These are phyloP conservation scores for Eugnorisma glareosa DNA, from an alignment of 2,888 invertebrate species.

Conservation along the genomic window DNA sequence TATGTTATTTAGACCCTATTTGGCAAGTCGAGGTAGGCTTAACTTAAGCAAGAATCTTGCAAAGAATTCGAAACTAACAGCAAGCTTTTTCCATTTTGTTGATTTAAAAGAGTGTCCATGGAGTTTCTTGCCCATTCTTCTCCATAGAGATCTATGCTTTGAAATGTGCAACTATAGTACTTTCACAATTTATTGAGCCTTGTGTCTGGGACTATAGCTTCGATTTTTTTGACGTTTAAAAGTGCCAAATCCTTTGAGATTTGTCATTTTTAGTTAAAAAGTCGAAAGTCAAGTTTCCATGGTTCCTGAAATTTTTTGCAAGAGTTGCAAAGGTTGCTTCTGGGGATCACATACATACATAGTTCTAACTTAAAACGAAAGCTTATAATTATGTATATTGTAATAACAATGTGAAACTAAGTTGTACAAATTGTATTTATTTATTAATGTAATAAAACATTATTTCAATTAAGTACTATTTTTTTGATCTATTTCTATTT, in stretches of 20 bases:
- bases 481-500: background rate
- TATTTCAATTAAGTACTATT: conserved; percentile 49
- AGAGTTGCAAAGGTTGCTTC: background rate
- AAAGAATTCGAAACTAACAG: background rate
- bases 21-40: background rate
- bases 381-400: no score
- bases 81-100: background rate
- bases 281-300: background rate
- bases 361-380: conserved; percentile 36
- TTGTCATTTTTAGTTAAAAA: background rate
- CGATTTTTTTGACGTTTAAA: no score
- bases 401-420: conserved; percentile 57
- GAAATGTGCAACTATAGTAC: no score
- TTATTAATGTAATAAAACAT: conserved; percentile 75
- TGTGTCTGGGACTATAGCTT: no score
- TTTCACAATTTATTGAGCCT: no score
- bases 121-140: no score
- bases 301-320: background rate
- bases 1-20: conserved; percentile 12
- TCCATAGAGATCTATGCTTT: no score
- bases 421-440: conserved; percentile 79
- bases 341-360: background rate
- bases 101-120: no score
- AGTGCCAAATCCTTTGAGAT: no score
- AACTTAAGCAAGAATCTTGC: background rate